Conservation (phyloP, 2,797 vertebrate species). For the Champsocephalus esox region DNA sequence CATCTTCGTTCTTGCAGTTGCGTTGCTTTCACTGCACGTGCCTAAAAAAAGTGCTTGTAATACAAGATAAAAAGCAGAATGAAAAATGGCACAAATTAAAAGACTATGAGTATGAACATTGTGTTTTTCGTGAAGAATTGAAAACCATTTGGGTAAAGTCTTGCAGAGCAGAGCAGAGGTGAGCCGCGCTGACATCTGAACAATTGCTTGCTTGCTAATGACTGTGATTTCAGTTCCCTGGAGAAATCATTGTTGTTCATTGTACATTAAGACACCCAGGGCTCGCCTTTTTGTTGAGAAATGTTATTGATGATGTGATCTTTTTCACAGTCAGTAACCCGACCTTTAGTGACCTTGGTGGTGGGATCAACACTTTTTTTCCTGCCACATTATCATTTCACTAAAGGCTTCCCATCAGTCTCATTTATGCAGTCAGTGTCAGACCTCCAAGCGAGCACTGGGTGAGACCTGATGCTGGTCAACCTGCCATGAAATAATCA, state of each 20-base stretch:
- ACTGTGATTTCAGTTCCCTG: conserved; percentile 38
- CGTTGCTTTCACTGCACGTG: conserved; percentile 15
- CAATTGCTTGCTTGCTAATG: conserved; percentile 47
- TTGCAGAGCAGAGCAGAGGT: conserved; percentile 32
- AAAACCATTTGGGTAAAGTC: conserved; percentile 34
- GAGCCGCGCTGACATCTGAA: conserved; percentile 51
- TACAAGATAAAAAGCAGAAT: conserved; percentile 56
- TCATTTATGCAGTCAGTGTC: conserved; percentile 34
- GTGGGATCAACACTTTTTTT: neutral
- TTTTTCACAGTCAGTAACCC: conserved; percentile 16
- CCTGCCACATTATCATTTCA: neutral
- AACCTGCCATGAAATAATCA: conserved; percentile 57
- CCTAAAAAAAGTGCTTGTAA: conserved; percentile 55
- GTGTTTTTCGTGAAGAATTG: conserved; percentile 32
- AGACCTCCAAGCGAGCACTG: conserved; percentile 24
- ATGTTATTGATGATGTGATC: conserved; percentile 49
- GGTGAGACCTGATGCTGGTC: conserved; percentile 36
- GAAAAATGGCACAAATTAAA: conserved; percentile 70
- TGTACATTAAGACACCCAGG: neutral
- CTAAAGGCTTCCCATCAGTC: conserved; percentile 25
- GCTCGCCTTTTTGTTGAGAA: neutral
- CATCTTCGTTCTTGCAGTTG: conserved; percentile 46
- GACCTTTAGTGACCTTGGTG: conserved; percentile 34
- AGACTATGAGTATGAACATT: conserved; percentile 37
- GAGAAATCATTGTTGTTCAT: conserved; percentile 23